Conservation (phyloP, 1,140 invertebrate species). For the Drosophila novamexicana region DNA sequence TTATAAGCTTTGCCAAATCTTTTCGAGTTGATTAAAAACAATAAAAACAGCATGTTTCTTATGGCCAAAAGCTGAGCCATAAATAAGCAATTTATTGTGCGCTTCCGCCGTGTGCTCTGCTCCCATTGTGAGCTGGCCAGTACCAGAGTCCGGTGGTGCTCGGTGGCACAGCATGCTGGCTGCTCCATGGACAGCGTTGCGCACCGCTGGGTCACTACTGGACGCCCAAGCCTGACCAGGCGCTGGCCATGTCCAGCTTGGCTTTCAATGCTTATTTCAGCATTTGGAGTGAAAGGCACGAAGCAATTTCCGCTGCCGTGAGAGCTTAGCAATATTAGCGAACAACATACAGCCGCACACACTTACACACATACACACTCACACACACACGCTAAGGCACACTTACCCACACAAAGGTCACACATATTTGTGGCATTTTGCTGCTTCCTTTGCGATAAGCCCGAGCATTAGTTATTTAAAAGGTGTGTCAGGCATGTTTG, state of each 20-base stretch:
- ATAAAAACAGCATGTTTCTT: conserved; percentile 82
- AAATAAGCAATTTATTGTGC: conserved; percentile 83
- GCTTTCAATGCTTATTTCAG: conserved; percentile 81
- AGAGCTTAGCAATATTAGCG: conserved; percentile 78
- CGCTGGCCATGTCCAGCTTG: conserved; percentile 54
- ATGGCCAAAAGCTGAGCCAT: conserved; percentile 79
- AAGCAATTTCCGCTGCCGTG: conserved; percentile 80
- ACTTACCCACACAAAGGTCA: conserved; percentile 12
- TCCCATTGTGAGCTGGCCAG: conserved; percentile 59
- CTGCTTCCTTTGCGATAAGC: conserved; percentile 52
- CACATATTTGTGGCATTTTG: conserved; percentile 63
- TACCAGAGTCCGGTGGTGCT: conserved; percentile 7
- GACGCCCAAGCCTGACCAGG: conserved; percentile 32
- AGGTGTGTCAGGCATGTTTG: conserved; percentile 36
- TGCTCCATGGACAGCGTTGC: conserved; percentile 32
- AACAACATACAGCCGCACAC: conserved; percentile 33
- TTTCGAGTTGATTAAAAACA: conserved; percentile 83
- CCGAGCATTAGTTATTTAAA: conserved; percentile 43
- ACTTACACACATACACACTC: background rate
- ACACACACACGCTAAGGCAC: background rate
- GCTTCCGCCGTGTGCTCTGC: conserved; percentile 73
- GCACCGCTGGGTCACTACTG: conserved; percentile 40
- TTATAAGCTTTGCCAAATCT: conserved; percentile 80
- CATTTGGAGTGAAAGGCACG: conserved; percentile 79
- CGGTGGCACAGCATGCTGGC: conserved; percentile 49